These are phyloP conservation scores for Heliconius hewitsoni DNA, from an alignment of 1,140 invertebrate genomes.

Conservation along the genomic window DNA sequence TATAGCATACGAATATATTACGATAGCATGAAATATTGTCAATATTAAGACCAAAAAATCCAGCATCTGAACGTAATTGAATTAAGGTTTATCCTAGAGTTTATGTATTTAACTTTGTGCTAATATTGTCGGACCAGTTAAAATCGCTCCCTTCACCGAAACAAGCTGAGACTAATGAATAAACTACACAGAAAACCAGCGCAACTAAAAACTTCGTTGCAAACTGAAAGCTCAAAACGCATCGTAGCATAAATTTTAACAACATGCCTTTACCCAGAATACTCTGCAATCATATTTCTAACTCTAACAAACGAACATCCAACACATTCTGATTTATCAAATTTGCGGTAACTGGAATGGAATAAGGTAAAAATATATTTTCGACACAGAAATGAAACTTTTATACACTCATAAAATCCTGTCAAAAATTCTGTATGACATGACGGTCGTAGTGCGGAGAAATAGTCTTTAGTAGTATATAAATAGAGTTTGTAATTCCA, in stretches of 20 bases:
- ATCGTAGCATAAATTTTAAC: background rate
- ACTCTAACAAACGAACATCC: slow-evolving; percentile 1
- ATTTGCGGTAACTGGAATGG: slow-evolving; percentile 22
- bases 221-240: background rate
- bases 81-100: background rate
- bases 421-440: slow-evolving; percentile 34
- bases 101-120: background rate
- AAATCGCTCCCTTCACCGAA: background rate
- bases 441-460: slow-evolving; percentile 13
- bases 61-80: background rate
- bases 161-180: background rate
- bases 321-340: slow-evolving; percentile 18
- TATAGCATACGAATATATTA: too few relatives aligned
- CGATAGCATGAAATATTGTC: too few relatives aligned
- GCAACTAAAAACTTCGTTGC: background rate
- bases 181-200: slow-evolving; percentile 6
- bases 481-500: slow-evolving; percentile 43
- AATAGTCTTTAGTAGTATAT: slow-evolving; percentile 25
- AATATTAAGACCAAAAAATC: too few relatives aligned
- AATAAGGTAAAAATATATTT: slow-evolving; percentile 32
- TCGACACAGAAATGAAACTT: slow-evolving; percentile 34
- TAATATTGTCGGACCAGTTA: background rate
- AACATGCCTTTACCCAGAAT: background rate
- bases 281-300: background rate
- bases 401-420: slow-evolving; percentile 31